A percentile compares a stretch with the other conserved stretches of the same genome.
phyloP scores from a whole-genome alignment of 2,113 vertebrate genomes.

The Bubo blakistoni region DNA sequence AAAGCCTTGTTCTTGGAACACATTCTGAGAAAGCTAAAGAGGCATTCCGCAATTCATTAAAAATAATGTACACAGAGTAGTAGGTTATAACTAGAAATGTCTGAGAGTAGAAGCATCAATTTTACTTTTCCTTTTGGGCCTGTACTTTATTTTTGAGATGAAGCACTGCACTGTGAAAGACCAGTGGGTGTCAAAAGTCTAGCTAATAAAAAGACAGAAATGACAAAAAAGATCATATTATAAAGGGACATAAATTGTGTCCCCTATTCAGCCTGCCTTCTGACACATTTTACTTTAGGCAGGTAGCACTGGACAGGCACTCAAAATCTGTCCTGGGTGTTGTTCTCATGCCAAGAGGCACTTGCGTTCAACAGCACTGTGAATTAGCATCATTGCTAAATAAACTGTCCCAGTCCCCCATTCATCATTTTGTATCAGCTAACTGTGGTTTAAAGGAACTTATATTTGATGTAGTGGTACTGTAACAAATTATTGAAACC shows the following conservation, averaged over 20 bases:
- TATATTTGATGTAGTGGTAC: neutral
- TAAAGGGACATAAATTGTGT: neutral
- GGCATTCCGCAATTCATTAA: slow-evolving; percentile 2
- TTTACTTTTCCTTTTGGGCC: neutral
- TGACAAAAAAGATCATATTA: neutral
- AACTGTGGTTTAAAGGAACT: neutral
- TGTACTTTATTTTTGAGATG: neutral
- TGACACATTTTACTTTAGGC: neutral
- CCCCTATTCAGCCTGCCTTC: neutral
- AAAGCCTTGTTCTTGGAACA: slow-evolving; percentile 32
- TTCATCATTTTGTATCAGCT: neutral
- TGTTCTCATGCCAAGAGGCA: neutral
- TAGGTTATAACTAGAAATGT: neutral
- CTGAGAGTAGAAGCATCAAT: neutral
- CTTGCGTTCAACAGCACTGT: neutral
- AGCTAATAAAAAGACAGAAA: neutral
- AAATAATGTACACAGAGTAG: slow-evolving; percentile 21
- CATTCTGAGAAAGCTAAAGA: slow-evolving; percentile 20
- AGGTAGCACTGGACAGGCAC: neutral
- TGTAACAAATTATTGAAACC: neutral
- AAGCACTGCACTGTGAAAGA: neutral
- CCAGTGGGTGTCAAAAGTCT: neutral
- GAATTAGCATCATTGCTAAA: slow-evolving; percentile 14
- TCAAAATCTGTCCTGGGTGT: neutral
- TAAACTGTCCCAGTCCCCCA: neutral